These are phyloP conservation scores for Tragulus kanchil DNA, from an alignment of 2,113 vertebrate species.

Conservation along the genomic window DNA sequence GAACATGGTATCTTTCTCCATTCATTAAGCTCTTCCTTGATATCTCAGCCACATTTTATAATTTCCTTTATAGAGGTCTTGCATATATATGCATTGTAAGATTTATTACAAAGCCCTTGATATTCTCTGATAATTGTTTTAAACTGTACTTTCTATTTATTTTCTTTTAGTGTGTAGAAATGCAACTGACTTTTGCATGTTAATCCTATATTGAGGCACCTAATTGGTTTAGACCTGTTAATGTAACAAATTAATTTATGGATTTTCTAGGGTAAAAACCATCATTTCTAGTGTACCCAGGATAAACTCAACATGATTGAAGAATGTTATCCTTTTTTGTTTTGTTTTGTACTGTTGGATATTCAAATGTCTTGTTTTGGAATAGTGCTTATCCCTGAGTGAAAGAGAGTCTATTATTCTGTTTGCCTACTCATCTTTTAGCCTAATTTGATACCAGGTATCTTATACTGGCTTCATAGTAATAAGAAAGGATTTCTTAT, in stretches of 20 bases:
- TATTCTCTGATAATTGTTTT: neutral
- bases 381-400: slow-evolving; percentile 34
- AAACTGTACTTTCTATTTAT: neutral
- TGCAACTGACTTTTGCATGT: neutral
- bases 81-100: neutral
- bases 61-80: neutral
- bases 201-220: neutral
- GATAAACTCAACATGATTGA: neutral
- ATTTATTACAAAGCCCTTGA: neutral
- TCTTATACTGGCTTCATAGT: neutral
- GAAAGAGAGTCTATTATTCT: neutral
- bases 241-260: neutral
- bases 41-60: neutral
- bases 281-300: neutral
- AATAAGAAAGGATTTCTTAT: neutral
- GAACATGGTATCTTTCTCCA: neutral
- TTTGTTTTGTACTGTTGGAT: neutral
- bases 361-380: slow-evolving; percentile 14
- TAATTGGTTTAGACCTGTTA: neutral
- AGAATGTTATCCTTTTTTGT: slow-evolving; percentile 11
- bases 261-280: slow-evolving; percentile 41
- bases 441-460: neutral
- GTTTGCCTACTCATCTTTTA: neutral
- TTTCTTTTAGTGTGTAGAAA: neutral
- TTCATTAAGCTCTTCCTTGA: neutral